Evolutionary conservation across 2,888 invertebrate species (phyloP), one percentile per base, ranked within the genome.

Genomic region (Tetanocera ferruginea): DNA sequence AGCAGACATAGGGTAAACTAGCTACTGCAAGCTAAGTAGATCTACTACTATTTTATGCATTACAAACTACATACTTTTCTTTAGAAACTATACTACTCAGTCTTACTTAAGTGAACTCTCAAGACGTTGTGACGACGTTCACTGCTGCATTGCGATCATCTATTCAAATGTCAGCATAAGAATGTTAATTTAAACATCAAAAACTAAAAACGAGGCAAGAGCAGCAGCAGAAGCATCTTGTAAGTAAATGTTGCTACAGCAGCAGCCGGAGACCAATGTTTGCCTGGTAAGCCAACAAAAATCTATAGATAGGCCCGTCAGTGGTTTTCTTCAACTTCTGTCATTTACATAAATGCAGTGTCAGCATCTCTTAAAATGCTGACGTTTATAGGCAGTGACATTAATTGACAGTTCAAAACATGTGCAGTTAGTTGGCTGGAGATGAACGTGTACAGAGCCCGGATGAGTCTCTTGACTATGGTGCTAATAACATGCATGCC

Each of bases 1-100:
- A 8, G 74, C 71, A 55, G 51, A 70, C 62, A 78, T 76, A 75
- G 78, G 78, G 75, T 77, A 78, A 80, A 79, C 76, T 79, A 78
- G 74, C 57, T 64, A 55, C 31, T 51, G 52, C 28, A 3, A 23
- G 5, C 28, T 2, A 55, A 31, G 6, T 43, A 67, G 11, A 67
- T 25, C 11, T 43, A 25, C 43, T 34, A 34, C 17, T 64, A n/a
- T 9, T 34, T 64, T 6, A 23, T 55, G 6, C 2, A 43, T n/a
- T 55, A 19, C 1, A 5, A n/a, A 64, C 17, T n/a, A n/a, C n/a
- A n/a, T 43, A 43, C 43, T 43, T 43, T 43, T 43, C 1, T 43
- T 5, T 11, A 43, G 11, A 1, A 11, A 43, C 14, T 3, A 11
- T 43, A 1, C 14, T 43, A n/a, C n/a, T 43, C 14, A 43, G 43